Conservation (phyloP, 2,888 invertebrate species). For the Linnaemya tessellans region DNA sequence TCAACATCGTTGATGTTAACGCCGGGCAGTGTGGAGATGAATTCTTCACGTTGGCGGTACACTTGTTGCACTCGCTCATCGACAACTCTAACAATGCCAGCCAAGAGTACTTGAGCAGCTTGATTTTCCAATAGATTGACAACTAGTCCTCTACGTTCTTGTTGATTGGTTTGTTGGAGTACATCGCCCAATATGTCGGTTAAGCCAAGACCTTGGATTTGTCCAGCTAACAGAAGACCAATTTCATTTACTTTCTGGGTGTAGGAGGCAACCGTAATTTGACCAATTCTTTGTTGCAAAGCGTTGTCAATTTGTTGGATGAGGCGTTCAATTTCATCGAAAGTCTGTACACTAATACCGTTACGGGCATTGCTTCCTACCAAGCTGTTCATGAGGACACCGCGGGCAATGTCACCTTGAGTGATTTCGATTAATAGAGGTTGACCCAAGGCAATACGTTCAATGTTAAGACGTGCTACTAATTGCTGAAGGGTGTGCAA, state of each 20-base stretch:
- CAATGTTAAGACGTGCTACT: conserved; percentile 89
- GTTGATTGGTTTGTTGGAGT: conserved; percentile 56
- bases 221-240: conserved; percentile 75
- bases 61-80: conserved; percentile 86
- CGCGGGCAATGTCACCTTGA: background rate
- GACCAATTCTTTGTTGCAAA: conserved; percentile 36
- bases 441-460: conserved; percentile 87
- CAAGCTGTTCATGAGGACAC: background rate
- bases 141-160: conserved; percentile 28
- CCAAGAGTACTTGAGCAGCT: conserved; percentile 74
- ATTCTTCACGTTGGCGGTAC: conserved; percentile 13
- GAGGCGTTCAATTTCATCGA: conserved; percentile 83
- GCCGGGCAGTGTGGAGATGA: background rate
- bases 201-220: conserved; percentile 73
- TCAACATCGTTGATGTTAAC: conserved; percentile 85
- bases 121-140: conserved; percentile 50
- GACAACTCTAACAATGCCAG: conserved; percentile 83
- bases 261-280: conserved; percentile 79
- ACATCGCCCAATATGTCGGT: conserved; percentile 75
- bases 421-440: conserved; percentile 81
- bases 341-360: conserved; percentile 2
- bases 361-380: background rate
- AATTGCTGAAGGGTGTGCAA: conserved; percentile 88
- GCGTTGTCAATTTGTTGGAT: conserved; percentile 84
- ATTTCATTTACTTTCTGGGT: conserved; percentile 83